These are phyloP conservation scores for Galleria mellonella DNA, from an alignment of 1,140 invertebrate genomes.

Conservation along the genomic window DNA sequence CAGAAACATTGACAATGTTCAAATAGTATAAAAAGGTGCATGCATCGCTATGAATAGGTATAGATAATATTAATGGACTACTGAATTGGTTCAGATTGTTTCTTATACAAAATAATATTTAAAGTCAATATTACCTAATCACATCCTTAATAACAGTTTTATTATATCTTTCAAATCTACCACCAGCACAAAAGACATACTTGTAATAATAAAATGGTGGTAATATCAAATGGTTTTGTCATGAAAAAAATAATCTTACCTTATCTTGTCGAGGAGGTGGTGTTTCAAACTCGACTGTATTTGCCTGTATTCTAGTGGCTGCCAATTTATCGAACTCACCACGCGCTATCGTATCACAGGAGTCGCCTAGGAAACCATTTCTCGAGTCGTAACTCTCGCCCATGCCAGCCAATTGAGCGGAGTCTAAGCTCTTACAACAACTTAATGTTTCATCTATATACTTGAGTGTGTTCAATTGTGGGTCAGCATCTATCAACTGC, in stretches of 20 bases:
- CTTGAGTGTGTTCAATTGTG: slow-evolving; percentile 76
- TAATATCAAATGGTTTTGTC: too few relatives aligned
- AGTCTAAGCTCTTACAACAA: slow-evolving; percentile 70
- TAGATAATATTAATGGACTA: too few relatives aligned
- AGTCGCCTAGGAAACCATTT: slow-evolving; percentile 65
- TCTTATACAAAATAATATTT: too few relatives aligned
- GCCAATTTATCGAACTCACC: slow-evolving; percentile 50
- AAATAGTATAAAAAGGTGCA: too few relatives aligned
- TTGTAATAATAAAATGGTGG: too few relatives aligned
- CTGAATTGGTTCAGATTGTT: too few relatives aligned
- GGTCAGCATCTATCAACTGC: slow-evolving; percentile 75
- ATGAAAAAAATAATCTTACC: slow-evolving; percentile 28
- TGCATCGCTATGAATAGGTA: too few relatives aligned
- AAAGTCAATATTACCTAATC: too few relatives aligned
- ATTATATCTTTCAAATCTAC: too few relatives aligned
- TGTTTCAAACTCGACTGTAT: slow-evolving; percentile 48
- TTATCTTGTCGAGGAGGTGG: slow-evolving; percentile 47
- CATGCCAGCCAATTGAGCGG: slow-evolving; percentile 60
- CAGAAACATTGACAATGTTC: too few relatives aligned
- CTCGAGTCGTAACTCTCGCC: slow-evolving; percentile 69
- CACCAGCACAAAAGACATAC: too few relatives aligned
- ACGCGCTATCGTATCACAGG: slow-evolving; percentile 62
- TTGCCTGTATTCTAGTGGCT: slow-evolving; percentile 24
- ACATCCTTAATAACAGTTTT: too few relatives aligned
- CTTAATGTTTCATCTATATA: slow-evolving; percentile 76